Conservation (phyloP, 2,113 vertebrate genomes). For the Brienomyrus longianalis region DNA sequence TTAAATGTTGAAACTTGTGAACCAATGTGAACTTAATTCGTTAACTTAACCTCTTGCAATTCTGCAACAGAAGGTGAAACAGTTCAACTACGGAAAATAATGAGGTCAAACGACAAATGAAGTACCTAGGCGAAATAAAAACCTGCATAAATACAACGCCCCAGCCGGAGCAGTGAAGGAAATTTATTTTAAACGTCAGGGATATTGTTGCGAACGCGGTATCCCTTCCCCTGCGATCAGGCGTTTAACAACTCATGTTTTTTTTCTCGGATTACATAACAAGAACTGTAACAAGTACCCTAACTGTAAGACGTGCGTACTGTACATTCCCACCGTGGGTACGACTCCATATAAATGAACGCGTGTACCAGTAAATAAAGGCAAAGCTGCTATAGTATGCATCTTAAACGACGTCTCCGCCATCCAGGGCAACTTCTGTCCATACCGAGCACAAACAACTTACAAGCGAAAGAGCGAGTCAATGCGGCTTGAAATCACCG, state of each 20-base stretch:
- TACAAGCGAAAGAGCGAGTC: background rate
- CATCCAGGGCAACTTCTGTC: background rate
- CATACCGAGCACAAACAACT: background rate
- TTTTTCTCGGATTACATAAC: background rate
- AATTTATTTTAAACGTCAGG: background rate
- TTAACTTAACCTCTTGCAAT: background rate
- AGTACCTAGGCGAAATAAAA: background rate
- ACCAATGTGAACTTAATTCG: background rate
- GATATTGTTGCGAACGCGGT: background rate
- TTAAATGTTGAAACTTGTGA: background rate
- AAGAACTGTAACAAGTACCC: background rate
- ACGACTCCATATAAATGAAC: background rate
- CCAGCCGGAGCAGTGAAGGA: background rate
- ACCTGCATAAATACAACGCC: background rate
- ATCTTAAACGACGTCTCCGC: background rate
- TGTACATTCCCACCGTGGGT: background rate
- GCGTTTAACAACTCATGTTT: background rate
- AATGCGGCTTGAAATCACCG: slow-evolving; percentile 4
- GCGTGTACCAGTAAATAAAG: background rate
- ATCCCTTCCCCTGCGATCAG: background rate
- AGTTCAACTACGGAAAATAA: background rate
- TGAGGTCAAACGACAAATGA: background rate
- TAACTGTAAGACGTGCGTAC: background rate
- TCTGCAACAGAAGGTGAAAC: background rate
- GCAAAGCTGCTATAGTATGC: background rate